Conservation (phyloP, 2,797 vertebrate species). For the Enteromius mattozi region DNA sequence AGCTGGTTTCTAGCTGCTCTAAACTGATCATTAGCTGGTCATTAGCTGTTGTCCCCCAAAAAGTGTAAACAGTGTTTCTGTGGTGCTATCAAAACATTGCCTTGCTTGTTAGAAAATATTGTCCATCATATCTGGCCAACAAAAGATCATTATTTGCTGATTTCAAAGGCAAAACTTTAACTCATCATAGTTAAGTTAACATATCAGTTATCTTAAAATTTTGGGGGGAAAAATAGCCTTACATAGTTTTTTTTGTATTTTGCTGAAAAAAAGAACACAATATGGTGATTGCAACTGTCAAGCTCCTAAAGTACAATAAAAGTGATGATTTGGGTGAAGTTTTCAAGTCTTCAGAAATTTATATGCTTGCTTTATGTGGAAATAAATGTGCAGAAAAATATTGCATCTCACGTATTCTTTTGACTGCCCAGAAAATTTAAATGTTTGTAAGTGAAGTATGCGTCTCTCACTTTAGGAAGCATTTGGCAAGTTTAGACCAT, state of each 20-base stretch:
- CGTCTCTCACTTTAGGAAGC: neutral
- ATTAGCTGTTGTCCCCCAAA: conserved; percentile 13
- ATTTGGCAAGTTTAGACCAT: neutral
- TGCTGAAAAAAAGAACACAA: neutral
- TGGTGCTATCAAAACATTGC: neutral
- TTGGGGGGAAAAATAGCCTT: neutral
- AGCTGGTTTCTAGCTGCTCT: neutral
- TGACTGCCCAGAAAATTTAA: neutral
- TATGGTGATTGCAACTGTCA: neutral
- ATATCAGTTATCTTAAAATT: neutral
- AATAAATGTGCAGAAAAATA: neutral
- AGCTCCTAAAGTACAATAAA: neutral
- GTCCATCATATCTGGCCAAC: neutral
- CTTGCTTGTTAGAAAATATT: conserved; percentile 5
- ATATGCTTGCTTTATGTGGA: neutral
- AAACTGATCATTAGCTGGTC: conserved; percentile 6
- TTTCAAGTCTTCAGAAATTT: neutral
- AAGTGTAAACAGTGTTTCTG: neutral
- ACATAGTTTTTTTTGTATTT: neutral
- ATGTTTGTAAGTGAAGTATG: neutral
- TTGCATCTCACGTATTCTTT: neutral
- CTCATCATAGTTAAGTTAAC: neutral
- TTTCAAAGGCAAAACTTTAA: neutral
- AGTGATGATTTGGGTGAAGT: neutral
- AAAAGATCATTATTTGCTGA: neutral